A percentile compares a stretch with the other conserved stretches of the same genome.
Evolutionary conservation across 2,113 vertebrate species (phyloP).

Genomic region (Chloroceryle aenea): DNA sequence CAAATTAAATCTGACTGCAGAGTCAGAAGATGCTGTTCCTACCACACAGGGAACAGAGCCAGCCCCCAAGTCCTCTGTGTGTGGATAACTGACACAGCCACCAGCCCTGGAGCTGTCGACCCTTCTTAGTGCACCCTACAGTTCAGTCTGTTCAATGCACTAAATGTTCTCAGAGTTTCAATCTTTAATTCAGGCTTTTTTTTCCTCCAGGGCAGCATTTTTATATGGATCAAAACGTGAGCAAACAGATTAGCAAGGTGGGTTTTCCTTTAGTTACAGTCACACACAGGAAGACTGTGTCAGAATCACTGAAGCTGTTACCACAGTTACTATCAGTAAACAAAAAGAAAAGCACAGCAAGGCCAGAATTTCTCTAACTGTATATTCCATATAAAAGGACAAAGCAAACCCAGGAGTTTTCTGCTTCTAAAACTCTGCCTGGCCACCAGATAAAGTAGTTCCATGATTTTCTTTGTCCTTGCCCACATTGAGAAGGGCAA

Average conservation of each 20-base stretch:
- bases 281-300: not conserved
- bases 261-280: not conserved
- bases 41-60: not conserved
- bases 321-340: conserved; percentile 32
- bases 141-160: rapidly evolving
- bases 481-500: rapidly evolving
- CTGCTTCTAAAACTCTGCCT: not conserved
- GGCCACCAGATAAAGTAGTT: not conserved
- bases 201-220: not conserved
- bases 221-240: not conserved
- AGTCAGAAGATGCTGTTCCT: not conserved
- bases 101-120: rapidly evolving
- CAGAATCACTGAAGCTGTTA: not conserved
- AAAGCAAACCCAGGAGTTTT: not conserved
- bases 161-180: not conserved
- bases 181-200: not conserved
- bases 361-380: not conserved
- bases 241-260: not conserved
- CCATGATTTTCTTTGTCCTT: not conserved
- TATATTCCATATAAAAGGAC: not conserved
- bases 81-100: rapidly evolving
- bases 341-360: not conserved
- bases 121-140: rapidly evolving
- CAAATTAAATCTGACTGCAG: not conserved
- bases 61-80: not conserved